phyloP scores from a whole-genome alignment of 2,888 invertebrate genomes.

The Agonopterix heracliana region DNA sequence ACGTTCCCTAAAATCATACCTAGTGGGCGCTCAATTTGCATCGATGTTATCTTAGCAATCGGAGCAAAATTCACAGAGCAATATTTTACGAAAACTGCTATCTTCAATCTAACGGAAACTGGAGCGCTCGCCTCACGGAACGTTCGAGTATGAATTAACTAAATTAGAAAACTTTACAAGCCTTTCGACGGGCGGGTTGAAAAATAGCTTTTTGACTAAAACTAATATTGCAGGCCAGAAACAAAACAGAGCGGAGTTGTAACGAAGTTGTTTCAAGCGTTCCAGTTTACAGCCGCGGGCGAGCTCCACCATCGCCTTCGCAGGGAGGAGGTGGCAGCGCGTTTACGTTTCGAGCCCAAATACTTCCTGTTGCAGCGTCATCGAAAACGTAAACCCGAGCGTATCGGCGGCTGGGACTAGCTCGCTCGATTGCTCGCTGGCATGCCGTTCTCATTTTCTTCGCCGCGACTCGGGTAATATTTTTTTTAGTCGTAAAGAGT shows the following conservation, averaged over 20 bases:
- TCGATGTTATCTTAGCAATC: constrained; percentile 47
- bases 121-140: constrained; percentile 40
- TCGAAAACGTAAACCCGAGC: constrained; percentile 54
- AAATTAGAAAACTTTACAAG: constrained; percentile 73
- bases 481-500: constrained; percentile 58
- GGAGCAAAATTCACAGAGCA: constrained; percentile 28
- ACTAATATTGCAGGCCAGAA: constrained; percentile 70
- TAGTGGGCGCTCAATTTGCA: constrained; percentile 19
- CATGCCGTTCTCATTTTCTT: constrained; percentile 66
- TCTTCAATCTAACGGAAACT: constrained; percentile 43
- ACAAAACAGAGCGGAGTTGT: constrained; percentile 67
- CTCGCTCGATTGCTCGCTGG: constrained; percentile 65
- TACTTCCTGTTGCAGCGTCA: constrained; percentile 41
- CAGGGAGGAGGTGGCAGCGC: constrained; percentile 24
- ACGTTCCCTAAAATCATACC: constrained; percentile 8
- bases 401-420: constrained; percentile 56
- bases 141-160: constrained; percentile 60
- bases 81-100: constrained; percentile 42
- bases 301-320: too few species aligned
- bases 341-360: constrained; percentile 41
- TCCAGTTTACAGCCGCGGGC: constrained; percentile 60
- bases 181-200: constrained; percentile 62
- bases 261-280: constrained; percentile 67
- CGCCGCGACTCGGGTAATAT: constrained; percentile 54
- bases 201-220: constrained; percentile 73